phyloP scores from a whole-genome alignment of 1,140 invertebrate species.

The Mylabris phalerata region DNA sequence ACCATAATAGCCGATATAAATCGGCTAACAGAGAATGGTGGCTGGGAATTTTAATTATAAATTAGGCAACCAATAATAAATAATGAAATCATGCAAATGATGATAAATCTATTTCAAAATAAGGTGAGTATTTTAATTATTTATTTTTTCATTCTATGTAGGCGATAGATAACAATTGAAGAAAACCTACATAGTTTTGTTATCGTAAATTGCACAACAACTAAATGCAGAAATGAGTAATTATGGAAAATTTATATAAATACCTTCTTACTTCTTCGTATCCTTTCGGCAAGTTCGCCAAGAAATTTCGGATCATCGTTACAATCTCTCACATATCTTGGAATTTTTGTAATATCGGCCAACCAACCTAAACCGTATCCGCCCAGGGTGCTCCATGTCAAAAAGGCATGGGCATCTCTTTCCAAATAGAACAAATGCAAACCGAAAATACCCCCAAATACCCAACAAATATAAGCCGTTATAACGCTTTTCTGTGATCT shows the following conservation, averaged over 20 bases:
- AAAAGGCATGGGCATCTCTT: constrained; percentile 82
- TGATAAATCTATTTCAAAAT: too few species aligned
- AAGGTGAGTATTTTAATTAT: too few species aligned
- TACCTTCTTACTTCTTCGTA: constrained; percentile 60
- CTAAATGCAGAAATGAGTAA: too few species aligned
- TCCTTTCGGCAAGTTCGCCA: constrained; percentile 55
- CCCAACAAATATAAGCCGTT: constrained; percentile 86
- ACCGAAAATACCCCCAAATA: constrained; percentile 78
- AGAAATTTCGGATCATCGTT: constrained; percentile 72
- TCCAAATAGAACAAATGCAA: constrained; percentile 87
- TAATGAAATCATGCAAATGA: background rate
- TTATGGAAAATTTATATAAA: constrained; percentile 10
- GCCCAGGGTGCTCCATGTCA: constrained; percentile 80
- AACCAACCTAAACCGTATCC: constrained; percentile 86
- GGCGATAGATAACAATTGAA: too few species aligned
- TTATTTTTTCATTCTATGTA: too few species aligned
- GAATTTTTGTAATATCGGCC: constrained; percentile 76
- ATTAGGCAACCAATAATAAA: background rate
- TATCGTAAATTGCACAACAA: too few species aligned
- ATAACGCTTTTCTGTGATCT: constrained; percentile 18
- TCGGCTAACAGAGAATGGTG: constrained; percentile 68
- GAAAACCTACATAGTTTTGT: too few species aligned
- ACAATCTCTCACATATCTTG: constrained; percentile 78
- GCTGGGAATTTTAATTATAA: constrained; percentile 47
- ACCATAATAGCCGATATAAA: constrained; percentile 72